phyloP scores from a whole-genome alignment of 2,113 vertebrate genomes.

The Empidonax alnorum region DNA sequence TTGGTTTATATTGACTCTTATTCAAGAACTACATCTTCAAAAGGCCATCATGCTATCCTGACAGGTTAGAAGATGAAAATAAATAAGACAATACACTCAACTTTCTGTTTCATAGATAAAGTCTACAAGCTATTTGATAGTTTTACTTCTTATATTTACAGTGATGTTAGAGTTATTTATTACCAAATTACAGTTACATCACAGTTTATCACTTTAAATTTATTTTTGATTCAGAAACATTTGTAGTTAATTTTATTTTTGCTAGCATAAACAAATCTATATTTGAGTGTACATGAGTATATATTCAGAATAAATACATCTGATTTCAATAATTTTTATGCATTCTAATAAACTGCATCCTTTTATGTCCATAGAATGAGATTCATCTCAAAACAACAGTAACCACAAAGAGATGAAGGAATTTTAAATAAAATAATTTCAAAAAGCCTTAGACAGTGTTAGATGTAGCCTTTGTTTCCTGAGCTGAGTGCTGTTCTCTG shows the following conservation, averaged over 20 bases:
- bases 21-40: slow-evolving; percentile 33
- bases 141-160: slow-evolving; percentile 14
- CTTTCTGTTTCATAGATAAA: slow-evolving; percentile 19
- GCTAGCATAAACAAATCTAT: neutral
- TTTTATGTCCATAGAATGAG: neutral
- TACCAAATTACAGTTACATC: slow-evolving; percentile 17
- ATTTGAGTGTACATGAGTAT: neutral
- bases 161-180: slow-evolving; percentile 1
- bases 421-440: neutral
- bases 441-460: neutral
- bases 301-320: neutral
- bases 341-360: neutral
- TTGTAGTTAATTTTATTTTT: neutral
- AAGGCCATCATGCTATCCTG: slow-evolving; percentile 34
- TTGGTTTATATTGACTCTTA: slow-evolving; percentile 61
- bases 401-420: neutral
- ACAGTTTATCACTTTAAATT: slow-evolving; percentile 29
- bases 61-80: slow-evolving; percentile 54
- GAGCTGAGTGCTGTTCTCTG: neutral
- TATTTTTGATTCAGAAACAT: slow-evolving; percentile 21
- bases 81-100: slow-evolving; percentile 49
- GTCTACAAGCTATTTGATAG: neutral
- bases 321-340: neutral
- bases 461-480: neutral
- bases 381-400: neutral